Evolutionary conservation across 2,888 invertebrate species (phyloP).

Genomic region (Caenorhabditis sp.): DNA sequence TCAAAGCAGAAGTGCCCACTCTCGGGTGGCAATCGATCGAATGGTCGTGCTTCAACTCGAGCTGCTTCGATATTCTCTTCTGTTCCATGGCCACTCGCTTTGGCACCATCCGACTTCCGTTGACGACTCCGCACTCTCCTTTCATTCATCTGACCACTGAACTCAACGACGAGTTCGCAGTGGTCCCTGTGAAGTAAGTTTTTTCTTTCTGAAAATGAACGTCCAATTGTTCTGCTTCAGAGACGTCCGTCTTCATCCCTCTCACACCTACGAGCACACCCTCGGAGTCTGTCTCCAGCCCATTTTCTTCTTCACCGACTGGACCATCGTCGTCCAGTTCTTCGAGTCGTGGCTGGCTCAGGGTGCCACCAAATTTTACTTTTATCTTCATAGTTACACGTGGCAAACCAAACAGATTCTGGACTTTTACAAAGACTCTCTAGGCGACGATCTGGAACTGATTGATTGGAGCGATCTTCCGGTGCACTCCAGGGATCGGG

Average conservation of each 20-base stretch:
- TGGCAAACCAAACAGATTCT: constrained; percentile 52
- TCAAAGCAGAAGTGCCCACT: constrained; percentile 20
- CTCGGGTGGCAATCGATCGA: constrained; percentile 47
- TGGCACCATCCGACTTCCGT: constrained; percentile 36
- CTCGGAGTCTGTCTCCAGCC: constrained; percentile 71
- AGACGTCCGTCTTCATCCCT: constrained; percentile 59
- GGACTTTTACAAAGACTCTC: constrained; percentile 59
- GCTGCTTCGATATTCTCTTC: constrained; percentile 52
- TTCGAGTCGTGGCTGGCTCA: constrained; percentile 71
- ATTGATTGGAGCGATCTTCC: constrained; percentile 65
- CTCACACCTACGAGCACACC: constrained; percentile 48
- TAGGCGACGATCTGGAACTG: constrained; percentile 56
- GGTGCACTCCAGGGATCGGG: constrained; percentile 39
- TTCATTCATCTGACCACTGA: constrained; percentile 39
- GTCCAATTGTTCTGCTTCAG: constrained; percentile 45
- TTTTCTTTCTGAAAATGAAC: too few relatives aligned
- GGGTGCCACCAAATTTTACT: constrained; percentile 72
- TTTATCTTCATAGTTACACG: constrained; percentile 66
- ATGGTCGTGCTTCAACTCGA: constrained; percentile 53
- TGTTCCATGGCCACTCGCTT: constrained; percentile 60
- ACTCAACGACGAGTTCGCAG: constrained; percentile 43
- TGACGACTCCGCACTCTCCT: constrained; percentile 6
- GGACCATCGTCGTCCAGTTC: constrained; percentile 63
- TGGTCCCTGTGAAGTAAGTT: constrained; percentile 38
- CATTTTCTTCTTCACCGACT: constrained; percentile 69